Evolutionary conservation across 2,113 vertebrate species (phyloP), one percentile per base, ranked within the genome.

Genomic region (Psilopsiagon aurifrons): DNA sequence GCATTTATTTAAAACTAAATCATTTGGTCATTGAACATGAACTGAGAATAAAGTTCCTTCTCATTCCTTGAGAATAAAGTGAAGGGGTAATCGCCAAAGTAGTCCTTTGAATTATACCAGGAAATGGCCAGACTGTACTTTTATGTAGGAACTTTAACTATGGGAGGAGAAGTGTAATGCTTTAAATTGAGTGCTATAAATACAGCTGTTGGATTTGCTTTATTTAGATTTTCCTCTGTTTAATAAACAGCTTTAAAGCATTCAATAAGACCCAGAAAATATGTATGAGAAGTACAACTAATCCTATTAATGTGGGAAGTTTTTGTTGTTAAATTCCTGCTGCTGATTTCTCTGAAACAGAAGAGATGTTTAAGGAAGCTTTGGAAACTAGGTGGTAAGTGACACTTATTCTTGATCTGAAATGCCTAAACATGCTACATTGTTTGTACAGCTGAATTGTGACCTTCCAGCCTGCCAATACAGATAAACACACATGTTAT

Each of bases 381-480:
- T 79, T 76, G 77, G 35, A 91, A 86, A 22, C 47, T 9, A 25
- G 35, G 12, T 41, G 35, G 43, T 83, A 90, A 87, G 51, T 62
- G 83, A 94, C 71, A 94, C 86, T 86, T 91, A 43, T 51, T 76
- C 87, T 87, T 96, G 47, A 90, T 93, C 62, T 67, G 80, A 70
- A 86, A 94, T 91, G 62, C 37, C 79, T 82, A 24, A 85, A 81
- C 28, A 54, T 49, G 51, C 13, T 11, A 29, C 25, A 11, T 31
- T 68, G 55, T 86, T 54, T 49, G 57, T 66, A 29, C 52, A 88
- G 75, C 70, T 95, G 92, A 96, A 92, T 69, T 86, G 73, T 91
- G 91, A 78, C 94, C 94, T 97, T 89, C 70, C 77, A 75, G 84
- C 51, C 67, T 97, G 88, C 71, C 92, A 92, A 10, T 92, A 76